Percentiles rank a stretch among this genome's conserved stretches.
phyloP scores from a whole-genome alignment of 1,140 invertebrate genomes.

The Philotrypesis tridentata region DNA sequence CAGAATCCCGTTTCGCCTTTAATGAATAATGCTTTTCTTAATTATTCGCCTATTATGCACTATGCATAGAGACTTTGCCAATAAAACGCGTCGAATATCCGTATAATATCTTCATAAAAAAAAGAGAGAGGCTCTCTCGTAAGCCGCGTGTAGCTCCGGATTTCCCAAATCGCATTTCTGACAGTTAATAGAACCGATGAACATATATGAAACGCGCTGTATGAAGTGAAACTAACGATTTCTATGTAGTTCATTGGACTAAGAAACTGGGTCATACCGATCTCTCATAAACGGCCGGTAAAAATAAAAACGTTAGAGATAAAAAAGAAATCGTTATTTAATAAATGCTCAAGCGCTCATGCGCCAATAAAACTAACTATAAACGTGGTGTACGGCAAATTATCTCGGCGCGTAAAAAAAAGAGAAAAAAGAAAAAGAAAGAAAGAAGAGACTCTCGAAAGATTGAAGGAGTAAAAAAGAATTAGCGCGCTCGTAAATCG shows the following conservation, averaged over 20 bases:
- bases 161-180: not conserved
- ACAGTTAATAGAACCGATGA: not conserved
- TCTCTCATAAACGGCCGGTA: not conserved
- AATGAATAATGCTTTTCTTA: too few relatives aligned
- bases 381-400: not conserved
- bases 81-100: too few relatives aligned
- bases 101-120: not conserved
- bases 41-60: too few relatives aligned
- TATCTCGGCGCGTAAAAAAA: not conserved
- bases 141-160: not conserved
- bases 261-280: conserved; percentile 12
- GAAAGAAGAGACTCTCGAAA: not conserved
- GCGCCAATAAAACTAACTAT: not conserved
- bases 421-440: not conserved
- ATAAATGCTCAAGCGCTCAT: not conserved
- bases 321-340: not conserved
- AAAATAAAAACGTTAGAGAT: conserved; percentile 1
- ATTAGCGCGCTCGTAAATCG: conserved; percentile 15
- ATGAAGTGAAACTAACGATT: conserved; percentile 31
- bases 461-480: not conserved
- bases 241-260: conserved; percentile 9
- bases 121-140: not conserved
- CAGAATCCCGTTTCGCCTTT: not conserved
- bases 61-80: too few relatives aligned
- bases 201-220: not conserved